Evolutionary conservation across 2,888 invertebrate genomes (phyloP), one percentile per base, ranked within the genome.

Genomic region (Invenusta paracnida): DNA sequence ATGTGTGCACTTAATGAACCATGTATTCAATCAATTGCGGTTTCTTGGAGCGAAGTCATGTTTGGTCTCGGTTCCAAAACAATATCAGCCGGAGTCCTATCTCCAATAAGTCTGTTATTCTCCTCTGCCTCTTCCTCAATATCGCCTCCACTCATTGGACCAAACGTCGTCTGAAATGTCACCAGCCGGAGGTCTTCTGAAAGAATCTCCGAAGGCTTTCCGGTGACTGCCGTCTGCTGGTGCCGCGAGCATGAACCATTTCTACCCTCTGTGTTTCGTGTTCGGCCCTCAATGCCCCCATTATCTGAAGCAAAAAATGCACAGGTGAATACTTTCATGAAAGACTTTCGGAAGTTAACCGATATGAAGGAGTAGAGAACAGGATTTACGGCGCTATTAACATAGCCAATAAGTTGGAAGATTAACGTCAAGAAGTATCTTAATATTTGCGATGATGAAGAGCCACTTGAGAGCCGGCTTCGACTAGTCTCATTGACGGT

Each of bases 321-420:
- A 48, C 48, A 48, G 17, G 48, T 48, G 48, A 83, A 31, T 2
- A 83, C 28, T 2, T 31, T 28, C 31, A 0, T 30, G 48, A 83
- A 83, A 30, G 83, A 83, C n/a, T 17, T 83, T 83, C 84, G 67
- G 48, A 84, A 84, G 29, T 84, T 66, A 25, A 29, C 25, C n/a
- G 84, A 84, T 2, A 84, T 11, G 48, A 84, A 84, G 28, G 67
- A 66, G 73, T 84, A 84, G n/a, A 84, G 29, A 2, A 84, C 28
- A 5, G 84, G 84, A 29, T 84, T 84, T 13, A 67, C 17, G 0
- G 84, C 84, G 25, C 84, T 84, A 27, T 84, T 84, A 27, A 67
- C 17, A 25, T 84, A 84, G 67, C 84, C 27, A n/a, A 67, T 25
- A 28, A 84, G 66, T 23, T 84, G 84, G 17, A 66, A 67, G 25